Base-by-base conservation (phyloP, 2,113 vertebrate species). In the Cyrtonyx montezumae region DNA sequence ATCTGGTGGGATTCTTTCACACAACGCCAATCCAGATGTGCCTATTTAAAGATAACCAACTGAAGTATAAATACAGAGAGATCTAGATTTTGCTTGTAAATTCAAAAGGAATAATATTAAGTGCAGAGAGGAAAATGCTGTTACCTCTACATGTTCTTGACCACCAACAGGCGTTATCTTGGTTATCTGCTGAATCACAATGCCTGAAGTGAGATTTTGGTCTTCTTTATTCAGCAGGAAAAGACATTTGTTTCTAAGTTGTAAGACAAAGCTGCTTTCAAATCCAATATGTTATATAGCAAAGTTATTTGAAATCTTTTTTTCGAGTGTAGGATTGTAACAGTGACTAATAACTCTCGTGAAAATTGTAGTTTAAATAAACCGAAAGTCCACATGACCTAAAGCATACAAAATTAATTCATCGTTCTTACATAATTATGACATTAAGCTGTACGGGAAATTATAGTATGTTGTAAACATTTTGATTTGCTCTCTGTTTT, bases 401-500 rank as follows among this genome's bases (percentile, higher is more conserved):
- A 45, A 91, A 91, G 59, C 16, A 13, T 15, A 28, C 34, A 83
- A 80, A 88, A 53, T 8, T 91, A 30, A 88, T 90, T 86, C 26
- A 83, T 43, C 30, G 56, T 88, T 46, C 45, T 94, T 95, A 94
- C 90, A 82, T 83, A 92, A 91, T 81, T 63, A 75, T 43, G 74
- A 73, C 46, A 88, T 87, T 92, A 84, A 90, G 32, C 8, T 88
- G 56, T 77, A 46, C 81, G 63, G 43, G 45, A 61, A 69, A 78
- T 87, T 89, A 79, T 12, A 45, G 51, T 55, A 71, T 49, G 49
- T 25, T 87, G 79, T 82, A 85, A 84, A 94, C 95, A 94, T 80
- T 97, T 94, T 93, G 70, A 90, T 95, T 96, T 94, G 74, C 15
- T 79, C 80, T 87, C 82, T 55, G 48, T 18, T 94, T 90, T 93